Evolutionary conservation across 2,113 vertebrate genomes (phyloP), one percentile per base, ranked within the genome.

Genomic region (Chloropsis hardwickii): DNA sequence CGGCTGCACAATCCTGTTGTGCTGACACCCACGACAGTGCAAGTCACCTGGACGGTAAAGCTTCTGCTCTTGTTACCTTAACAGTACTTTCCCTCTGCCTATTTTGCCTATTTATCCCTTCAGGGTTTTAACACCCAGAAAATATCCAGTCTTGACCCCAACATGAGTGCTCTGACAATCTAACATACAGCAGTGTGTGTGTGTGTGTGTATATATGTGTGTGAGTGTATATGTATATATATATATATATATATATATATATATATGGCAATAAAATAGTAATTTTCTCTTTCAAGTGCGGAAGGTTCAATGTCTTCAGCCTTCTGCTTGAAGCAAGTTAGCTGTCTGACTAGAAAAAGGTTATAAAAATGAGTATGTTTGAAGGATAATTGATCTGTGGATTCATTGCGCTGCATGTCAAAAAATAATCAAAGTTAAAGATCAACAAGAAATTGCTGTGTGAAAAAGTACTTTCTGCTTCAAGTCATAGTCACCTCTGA

Each of bases 31-130:
- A 99, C 99, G 1, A 98, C 98, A 12, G 98, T 99, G 89, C 99
- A 99, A 96, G 99, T 99, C 96, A 99, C 99, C 5, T 99, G 99
- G 99, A 99, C 98, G 48, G 99, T 99, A 98, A 99, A 98, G 94
- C 39, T 91, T 77, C 37, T 70, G 42, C 60, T 50, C 3, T 70
- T 86, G 14, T 58, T 69, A 28, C 44, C 39, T 65, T 76, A 37
- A 33, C 21, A 25, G 20, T 33, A 14, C 39, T 74, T 70, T 57
- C 11, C 69, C 27, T 33, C 67, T 85, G 19, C 17, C 25, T 81
- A 0, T 73, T 92, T 83, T 86, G 12, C 14, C 57, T 79, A 0
- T 76, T 88, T 92, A 65, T 62, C 27, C 27, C 17, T 81, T 27
- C 17, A 18, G 18, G 23, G 64, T 67, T 91, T 88, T 51, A 33